A percentile compares a stretch with the other conserved stretches of the same genome.
Evolutionary conservation across 92 coral and sea anemone species (phyloP).

Genomic region (Phenganax marumi): DNA sequence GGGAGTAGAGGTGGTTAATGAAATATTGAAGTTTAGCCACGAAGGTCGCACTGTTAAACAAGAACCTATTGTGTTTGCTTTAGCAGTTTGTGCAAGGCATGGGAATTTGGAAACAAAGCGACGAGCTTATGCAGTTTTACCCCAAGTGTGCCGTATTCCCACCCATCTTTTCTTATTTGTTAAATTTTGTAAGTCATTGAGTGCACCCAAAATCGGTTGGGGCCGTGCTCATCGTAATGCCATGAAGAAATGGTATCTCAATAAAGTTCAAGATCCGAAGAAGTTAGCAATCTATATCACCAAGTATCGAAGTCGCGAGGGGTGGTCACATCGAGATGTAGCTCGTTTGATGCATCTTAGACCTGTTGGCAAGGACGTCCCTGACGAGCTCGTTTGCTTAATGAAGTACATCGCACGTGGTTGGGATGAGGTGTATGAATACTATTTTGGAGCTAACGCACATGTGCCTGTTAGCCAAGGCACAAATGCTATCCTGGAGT

Average conservation of each 20-base stretch:
- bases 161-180: slow-evolving; percentile 84
- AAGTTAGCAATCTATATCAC: slow-evolving; percentile 74
- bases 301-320: slow-evolving; percentile 87
- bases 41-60: slow-evolving; percentile 48
- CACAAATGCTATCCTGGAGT: slow-evolving; percentile 54
- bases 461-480: slow-evolving; percentile 41
- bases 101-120: slow-evolving; percentile 66
- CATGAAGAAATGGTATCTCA: slow-evolving; percentile 85
- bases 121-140: slow-evolving; percentile 70
- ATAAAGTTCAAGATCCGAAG: slow-evolving; percentile 56
- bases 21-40: slow-evolving; percentile 31
- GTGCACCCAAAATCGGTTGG: slow-evolving; percentile 75
- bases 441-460: background rate
- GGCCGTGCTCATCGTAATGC: slow-evolving; percentile 96
- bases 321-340: slow-evolving; percentile 88
- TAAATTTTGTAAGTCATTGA: slow-evolving; percentile 66
- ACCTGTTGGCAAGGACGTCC: slow-evolving; percentile 43
- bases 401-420: slow-evolving; percentile 51
- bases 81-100: slow-evolving; percentile 63
- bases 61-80: slow-evolving; percentile 37
- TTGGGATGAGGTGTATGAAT: slow-evolving; percentile 60
- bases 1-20: slow-evolving; percentile 45
- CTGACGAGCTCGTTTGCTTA: slow-evolving; percentile 64
- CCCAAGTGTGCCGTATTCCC: slow-evolving; percentile 76
- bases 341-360: slow-evolving; percentile 84